Evolutionary conservation across 1,140 invertebrate genomes (phyloP).

Genomic region (Chrysomallon squamiferum): DNA sequence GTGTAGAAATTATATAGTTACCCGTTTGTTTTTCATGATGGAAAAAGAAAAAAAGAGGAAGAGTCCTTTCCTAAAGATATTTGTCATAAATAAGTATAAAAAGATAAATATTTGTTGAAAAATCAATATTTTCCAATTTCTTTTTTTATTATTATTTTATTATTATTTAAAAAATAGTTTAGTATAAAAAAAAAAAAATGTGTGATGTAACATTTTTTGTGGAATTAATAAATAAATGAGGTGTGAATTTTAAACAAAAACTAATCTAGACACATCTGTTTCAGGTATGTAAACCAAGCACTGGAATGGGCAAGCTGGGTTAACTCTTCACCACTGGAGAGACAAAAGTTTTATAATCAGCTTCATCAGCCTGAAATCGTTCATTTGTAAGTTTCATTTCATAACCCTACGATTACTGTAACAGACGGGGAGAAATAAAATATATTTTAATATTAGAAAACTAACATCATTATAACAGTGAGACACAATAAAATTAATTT

Average conservation of each 20-base stretch:
- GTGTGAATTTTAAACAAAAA: no score
- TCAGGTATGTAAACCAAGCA: constrained; percentile 46
- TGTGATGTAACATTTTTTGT: no score
- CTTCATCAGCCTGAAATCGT: constrained; percentile 4
- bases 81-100: no score
- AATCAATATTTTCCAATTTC: no score
- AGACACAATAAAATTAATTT: neutral
- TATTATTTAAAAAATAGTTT: no score
- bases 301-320: constrained; percentile 53
- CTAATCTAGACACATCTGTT: no score
- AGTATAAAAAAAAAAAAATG: no score
- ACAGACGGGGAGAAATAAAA: no score
- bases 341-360: constrained; percentile 43
- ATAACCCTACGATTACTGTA: no score
- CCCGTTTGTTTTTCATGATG: neutral
- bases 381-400: constrained; percentile 26
- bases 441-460: neutral
- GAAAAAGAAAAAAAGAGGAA: neutral
- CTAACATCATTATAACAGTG: neutral
- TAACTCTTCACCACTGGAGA: constrained; percentile 39
- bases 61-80: neutral
- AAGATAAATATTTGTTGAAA: no score
- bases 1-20: neutral
- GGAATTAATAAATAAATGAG: no score
- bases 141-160: no score